Evolutionary conservation across 2,113 vertebrate species (phyloP).

Genomic region (Verasper variegatus): DNA sequence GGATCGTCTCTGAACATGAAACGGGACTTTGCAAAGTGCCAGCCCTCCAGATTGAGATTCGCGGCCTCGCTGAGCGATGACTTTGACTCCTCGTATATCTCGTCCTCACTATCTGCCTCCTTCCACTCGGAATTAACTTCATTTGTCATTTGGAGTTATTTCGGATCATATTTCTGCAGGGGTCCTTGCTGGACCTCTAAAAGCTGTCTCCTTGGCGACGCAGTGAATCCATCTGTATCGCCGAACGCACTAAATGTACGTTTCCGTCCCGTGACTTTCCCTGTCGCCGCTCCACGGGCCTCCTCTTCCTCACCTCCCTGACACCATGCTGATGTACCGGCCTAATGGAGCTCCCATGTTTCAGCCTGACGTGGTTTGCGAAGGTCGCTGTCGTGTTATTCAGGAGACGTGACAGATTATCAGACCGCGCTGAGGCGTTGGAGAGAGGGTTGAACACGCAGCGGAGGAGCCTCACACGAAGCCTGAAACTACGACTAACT

Average conservation of each 20-base stretch:
- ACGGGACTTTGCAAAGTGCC: not conserved
- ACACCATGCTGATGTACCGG: conserved; percentile 38
- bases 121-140: conserved; percentile 10
- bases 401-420: conserved; percentile 32
- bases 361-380: conserved; percentile 15
- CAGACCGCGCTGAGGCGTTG: no score
- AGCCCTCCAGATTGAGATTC: conserved; percentile 18
- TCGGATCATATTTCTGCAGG: not conserved
- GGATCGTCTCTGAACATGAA: not conserved
- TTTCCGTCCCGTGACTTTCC: not conserved
- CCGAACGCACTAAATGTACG: not conserved
- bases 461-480: no score
- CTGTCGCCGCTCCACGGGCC: conserved; percentile 5
- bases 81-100: not conserved
- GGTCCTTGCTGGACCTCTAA: not conserved
- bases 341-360: conserved; percentile 35
- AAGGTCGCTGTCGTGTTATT: conserved; percentile 46
- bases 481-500: not conserved
- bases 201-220: no score
- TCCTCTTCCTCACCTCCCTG: not conserved
- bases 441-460: not conserved
- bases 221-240: not conserved
- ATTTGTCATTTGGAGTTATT: not conserved
- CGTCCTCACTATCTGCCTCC: not conserved
- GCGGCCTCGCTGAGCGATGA: conserved; percentile 4